Evolutionary conservation across 2,113 vertebrate species (phyloP).

Genomic region (Ailuropoda melanoleuca): DNA sequence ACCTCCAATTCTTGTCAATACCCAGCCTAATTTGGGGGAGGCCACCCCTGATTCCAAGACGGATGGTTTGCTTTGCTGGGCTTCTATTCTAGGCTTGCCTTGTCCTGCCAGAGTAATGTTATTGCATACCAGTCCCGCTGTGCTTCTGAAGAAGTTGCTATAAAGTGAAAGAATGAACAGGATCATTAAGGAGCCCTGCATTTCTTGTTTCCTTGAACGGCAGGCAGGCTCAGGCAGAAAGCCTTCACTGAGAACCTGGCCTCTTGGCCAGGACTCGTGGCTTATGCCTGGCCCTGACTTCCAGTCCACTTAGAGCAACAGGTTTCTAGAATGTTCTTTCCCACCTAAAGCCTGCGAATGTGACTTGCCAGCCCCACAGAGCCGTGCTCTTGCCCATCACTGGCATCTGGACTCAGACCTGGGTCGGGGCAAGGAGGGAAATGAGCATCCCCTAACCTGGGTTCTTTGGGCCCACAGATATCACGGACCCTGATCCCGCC

Average conservation of each 20-base stretch:
- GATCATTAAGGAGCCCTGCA: not conserved
- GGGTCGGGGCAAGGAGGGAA: not conserved
- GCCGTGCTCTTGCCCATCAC: not conserved
- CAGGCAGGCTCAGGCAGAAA: not conserved
- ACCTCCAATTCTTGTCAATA: not conserved
- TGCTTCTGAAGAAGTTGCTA: not conserved
- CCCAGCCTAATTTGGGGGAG: not conserved
- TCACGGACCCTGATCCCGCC: not conserved
- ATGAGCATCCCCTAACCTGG: not conserved
- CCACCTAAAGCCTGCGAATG: not conserved
- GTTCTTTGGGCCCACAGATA: constrained; percentile 53
- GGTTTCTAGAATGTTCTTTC: constrained; percentile 15
- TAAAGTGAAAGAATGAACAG: not conserved
- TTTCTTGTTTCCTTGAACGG: not conserved
- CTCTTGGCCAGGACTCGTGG: not conserved
- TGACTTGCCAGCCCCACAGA: not conserved
- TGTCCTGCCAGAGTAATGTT: not conserved
- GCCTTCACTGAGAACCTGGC: not conserved
- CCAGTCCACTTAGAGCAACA: not conserved
- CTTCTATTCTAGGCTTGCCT: not conserved
- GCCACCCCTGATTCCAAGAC: not conserved
- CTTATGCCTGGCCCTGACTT: not conserved
- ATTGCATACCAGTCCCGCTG: not conserved
- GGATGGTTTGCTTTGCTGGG: not conserved
- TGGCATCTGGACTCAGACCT: not conserved